These are phyloP conservation scores for Augiades crinisus DNA, from an alignment of 2,888 invertebrate genomes.

Conservation along the genomic window DNA sequence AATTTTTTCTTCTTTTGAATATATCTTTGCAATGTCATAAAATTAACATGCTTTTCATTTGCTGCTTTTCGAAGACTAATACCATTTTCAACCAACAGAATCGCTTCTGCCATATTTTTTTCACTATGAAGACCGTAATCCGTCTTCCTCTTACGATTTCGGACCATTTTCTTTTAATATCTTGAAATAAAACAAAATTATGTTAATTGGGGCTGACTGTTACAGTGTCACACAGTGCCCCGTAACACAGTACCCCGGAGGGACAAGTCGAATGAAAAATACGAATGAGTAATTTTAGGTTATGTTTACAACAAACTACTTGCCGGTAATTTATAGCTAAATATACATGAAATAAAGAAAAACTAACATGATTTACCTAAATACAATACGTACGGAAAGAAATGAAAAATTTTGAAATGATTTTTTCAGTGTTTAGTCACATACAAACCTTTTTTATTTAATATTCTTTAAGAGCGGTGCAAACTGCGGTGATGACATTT, in stretches of 20 bases:
- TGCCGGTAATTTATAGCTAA: background rate
- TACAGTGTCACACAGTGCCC: background rate
- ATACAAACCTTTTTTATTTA: background rate
- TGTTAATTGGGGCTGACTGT: background rate
- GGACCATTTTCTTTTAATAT: slow-evolving; percentile 3
- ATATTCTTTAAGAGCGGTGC: background rate
- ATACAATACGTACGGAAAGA: slow-evolving; percentile 10
- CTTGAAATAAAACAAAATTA: background rate
- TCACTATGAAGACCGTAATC: slow-evolving; percentile 28
- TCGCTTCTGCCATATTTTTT: slow-evolving; percentile 27
- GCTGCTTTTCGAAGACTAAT: slow-evolving; percentile 20
- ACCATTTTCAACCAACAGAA: slow-evolving; percentile 26
- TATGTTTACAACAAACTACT: background rate
- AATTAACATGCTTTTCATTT: slow-evolving; percentile 26
- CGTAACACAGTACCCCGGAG: background rate
- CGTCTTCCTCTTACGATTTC: slow-evolving; percentile 29
- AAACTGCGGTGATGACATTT: slow-evolving; percentile 6
- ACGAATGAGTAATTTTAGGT: too few relatives aligned
- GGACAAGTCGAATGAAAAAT: too few relatives aligned
- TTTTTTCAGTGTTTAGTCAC: slow-evolving; percentile 10
- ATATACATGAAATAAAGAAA: background rate
- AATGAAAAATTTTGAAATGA: slow-evolving; percentile 9
- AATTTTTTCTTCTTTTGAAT: slow-evolving; percentile 12
- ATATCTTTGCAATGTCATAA: slow-evolving; percentile 23
- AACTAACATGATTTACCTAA: background rate